Evolutionary conservation across 2,797 vertebrate genomes (phyloP), one percentile per base, ranked within the genome.

Genomic region (Poecilia gillii): DNA sequence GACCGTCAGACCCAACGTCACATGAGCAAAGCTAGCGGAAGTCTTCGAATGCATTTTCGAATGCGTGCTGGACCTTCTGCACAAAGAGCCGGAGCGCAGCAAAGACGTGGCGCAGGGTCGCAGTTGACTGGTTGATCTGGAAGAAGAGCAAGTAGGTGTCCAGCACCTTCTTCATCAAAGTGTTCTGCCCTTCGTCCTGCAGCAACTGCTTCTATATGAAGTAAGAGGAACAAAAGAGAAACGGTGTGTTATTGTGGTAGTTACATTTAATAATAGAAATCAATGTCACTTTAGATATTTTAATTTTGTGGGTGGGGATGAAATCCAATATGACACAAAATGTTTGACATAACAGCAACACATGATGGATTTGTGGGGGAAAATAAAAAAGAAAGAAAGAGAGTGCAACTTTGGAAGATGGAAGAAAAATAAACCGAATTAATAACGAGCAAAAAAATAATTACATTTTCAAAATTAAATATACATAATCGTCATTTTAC

Each of bases 121-220:
- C 88, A 31, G 97, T 97, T 3, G 99, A 99, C 90, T 99, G 98
- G 94, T 97, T 99, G 92, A 99, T 98, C 95, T 99, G 98, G 90
- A 99, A 96, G 93, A 98, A 99, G 84, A 99, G 97, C 89, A 99
- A 94, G 91, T 98, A 97, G 1, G 97, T 99, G 93, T 99, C 98
- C 89, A 99, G 98, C 71, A 99, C 97, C 91, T 98, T 99, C 94
- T 98, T 99, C 97, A 99, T 98, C 93, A 98, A 46, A 20, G 92
- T 93, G 81, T 98, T 99, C 90, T 99, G 98, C 73, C 98, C 98
- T 33, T 99, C 98, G 25, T 98, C 98, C 83, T 97, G 95, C 85
- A 96, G 95, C 72, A 99, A 93, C 85, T 98, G 97, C 89, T 97
- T 98, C 98, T 99, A 94, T 81, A 90, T 12, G 14, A 66, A 31